Base-by-base conservation (phyloP, 2,888 invertebrate species). In the Mythimna ferrago region DNA sequence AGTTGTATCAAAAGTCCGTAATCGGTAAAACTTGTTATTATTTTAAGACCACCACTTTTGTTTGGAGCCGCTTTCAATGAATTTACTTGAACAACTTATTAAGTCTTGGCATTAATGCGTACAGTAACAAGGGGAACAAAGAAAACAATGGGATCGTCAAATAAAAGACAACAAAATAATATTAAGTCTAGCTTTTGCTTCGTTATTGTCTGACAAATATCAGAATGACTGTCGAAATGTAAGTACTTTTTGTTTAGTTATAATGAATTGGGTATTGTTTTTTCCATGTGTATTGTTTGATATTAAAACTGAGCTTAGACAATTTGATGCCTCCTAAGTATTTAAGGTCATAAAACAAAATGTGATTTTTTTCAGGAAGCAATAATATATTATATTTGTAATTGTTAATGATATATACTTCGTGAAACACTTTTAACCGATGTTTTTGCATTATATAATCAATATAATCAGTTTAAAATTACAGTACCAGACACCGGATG, bases 71-170 rank as follows among this genome's bases (percentile, higher is more conserved):
- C 35, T 66, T 63, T 73, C 83, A 48, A 62, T 73, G 64, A 83
- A 68, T 76, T 85, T 63, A 69, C 69, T 83, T 71, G 71, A 76
- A 71, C 66, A 83, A 86, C 61, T 83, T 65, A 83, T 86, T 80
- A 86, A 86, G 72, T 73, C 71, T 62, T 65, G 73, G 68, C 84
- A 83, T 83, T 80, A 86, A 73, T 85, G 41, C 68, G 65, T 70
- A 72, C 83, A 83, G 72, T 83, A 85, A 83, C 86, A 86, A 83
- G 76, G 67, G 57, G 56, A 71, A 86, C 86, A 83, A 76, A 80
- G 84, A 73, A 79, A 73, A 83, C 86, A 86, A 83, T 83, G 67
- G 66, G 58, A 66, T 60, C 68, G 66, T 69, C 68, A 71, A 83
- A 86, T 86, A 73, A 76, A 75, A 85, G 84, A 79, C 72, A 75